A percentile compares a stretch with the other conserved stretches of the same genome.
Conservation (phyloP, 2,888 invertebrate genomes). For the Balanococcus diminutus region DNA sequence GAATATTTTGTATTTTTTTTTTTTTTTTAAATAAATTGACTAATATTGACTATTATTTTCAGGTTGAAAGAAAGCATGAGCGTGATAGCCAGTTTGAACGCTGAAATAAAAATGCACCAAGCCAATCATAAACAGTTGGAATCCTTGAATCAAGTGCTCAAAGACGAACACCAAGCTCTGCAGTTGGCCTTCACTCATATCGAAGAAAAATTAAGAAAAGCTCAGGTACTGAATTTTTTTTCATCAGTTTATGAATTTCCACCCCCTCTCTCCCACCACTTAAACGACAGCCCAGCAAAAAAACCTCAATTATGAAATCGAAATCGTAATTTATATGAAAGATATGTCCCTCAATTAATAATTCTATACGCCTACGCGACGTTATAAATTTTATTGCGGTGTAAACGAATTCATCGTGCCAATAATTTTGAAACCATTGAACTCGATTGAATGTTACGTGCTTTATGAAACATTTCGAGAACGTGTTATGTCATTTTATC, state of each 20-base stretch:
- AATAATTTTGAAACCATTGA: slow-evolving; percentile 22
- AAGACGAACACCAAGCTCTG: slow-evolving; percentile 93
- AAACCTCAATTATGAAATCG: not conserved
- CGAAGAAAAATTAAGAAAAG: slow-evolving; percentile 85
- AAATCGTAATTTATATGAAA: not conserved
- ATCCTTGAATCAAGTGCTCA: slow-evolving; percentile 82
- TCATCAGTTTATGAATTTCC: too few relatives aligned
- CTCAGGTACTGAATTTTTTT: slow-evolving; percentile 69
- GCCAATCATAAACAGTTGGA: slow-evolving; percentile 77
- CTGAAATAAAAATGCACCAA: slow-evolving; percentile 76
- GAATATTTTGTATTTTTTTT: not conserved
- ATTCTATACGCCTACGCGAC: not conserved
- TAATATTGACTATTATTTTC: too few relatives aligned
- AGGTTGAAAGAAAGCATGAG: slow-evolving; percentile 73
- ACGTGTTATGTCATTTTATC: not conserved
- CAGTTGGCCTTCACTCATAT: slow-evolving; percentile 88
- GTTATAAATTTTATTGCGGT: not conserved
- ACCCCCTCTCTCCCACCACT: not conserved
- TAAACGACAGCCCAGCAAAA: not conserved
- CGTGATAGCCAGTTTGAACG: slow-evolving; percentile 67
- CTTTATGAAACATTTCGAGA: not conserved
- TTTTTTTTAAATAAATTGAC: not conserved
- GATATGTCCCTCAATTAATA: not conserved
- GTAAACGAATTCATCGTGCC: slow-evolving; percentile 19
- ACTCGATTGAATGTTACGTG: not conserved